These are phyloP conservation scores for Falco columbarius DNA, from an alignment of 2,797 vertebrate species.

Conservation along the genomic window DNA sequence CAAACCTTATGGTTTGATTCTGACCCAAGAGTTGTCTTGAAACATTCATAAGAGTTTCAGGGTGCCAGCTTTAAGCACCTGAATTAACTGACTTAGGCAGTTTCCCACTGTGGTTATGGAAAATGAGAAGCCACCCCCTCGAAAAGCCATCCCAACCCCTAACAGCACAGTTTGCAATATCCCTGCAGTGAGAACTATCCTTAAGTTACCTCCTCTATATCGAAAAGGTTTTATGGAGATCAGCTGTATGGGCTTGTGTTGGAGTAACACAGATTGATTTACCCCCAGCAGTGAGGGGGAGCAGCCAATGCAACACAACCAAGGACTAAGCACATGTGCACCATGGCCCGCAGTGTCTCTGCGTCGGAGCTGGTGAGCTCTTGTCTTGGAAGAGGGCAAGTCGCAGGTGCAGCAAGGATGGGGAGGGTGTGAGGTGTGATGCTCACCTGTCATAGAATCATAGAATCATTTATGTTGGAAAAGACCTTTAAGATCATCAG, in stretches of 20 bases:
- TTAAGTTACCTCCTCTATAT: neutral
- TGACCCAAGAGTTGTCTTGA: neutral
- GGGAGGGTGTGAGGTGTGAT: neutral
- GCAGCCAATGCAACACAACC: neutral
- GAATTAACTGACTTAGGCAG: neutral
- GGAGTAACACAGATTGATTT: neutral
- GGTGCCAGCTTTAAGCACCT: neutral
- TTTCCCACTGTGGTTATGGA: neutral
- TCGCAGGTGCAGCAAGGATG: neutral
- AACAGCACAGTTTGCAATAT: neutral
- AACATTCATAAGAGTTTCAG: neutral
- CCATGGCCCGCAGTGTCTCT: rapidly evolving
- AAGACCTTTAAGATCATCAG: too few relatives aligned
- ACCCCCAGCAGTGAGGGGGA: neutral
- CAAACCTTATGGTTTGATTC: neutral
- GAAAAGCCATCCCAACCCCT: neutral
- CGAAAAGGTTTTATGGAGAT: neutral
- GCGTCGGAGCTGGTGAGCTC: neutral
- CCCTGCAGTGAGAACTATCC: neutral
- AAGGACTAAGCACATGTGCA: rapidly evolving
- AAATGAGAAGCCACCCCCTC: neutral
- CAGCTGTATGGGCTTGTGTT: neutral
- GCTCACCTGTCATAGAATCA: neutral
- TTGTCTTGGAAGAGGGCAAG: neutral
- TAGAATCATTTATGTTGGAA: too few relatives aligned